Evolutionary conservation across 2,113 vertebrate species (phyloP).

Genomic region (Fregata magnificens): DNA sequence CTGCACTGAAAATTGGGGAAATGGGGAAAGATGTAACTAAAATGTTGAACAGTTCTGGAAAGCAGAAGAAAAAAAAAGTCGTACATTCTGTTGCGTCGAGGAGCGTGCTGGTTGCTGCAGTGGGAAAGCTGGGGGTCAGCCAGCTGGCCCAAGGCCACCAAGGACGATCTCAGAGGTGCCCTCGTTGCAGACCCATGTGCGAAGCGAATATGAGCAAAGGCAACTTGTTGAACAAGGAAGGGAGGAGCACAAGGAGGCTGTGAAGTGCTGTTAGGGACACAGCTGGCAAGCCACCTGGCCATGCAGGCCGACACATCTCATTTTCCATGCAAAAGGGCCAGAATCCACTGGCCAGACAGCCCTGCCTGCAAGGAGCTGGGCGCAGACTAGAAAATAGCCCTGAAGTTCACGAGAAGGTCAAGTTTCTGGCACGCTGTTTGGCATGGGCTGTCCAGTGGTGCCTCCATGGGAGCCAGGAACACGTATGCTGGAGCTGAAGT

Average conservation of each 20-base stretch:
- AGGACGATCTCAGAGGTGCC: not conserved
- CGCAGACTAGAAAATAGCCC: not conserved
- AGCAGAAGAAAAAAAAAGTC: not conserved
- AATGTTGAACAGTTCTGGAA: not conserved
- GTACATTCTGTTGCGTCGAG: fast-evolving
- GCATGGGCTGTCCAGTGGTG: not conserved
- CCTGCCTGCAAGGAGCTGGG: conserved; percentile 27
- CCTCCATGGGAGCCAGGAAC: not conserved
- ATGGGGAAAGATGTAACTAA: not conserved
- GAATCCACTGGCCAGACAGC: conserved; percentile 8
- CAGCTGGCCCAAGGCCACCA: not conserved
- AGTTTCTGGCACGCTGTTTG: not conserved
- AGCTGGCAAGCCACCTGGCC: not conserved
- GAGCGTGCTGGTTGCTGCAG: not conserved
- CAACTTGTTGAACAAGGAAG: fast-evolving
- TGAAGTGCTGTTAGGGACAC: not conserved
- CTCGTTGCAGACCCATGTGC: not conserved
- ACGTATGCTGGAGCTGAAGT: not conserved
- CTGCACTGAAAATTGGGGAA: fast-evolving
- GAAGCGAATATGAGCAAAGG: not conserved
- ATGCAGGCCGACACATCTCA: not conserved
- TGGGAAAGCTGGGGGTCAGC: not conserved
- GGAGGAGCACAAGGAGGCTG: not conserved
- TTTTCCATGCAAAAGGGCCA: conserved; percentile 34
- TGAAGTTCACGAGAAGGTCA: not conserved